These are phyloP conservation scores for Junonia oenone DNA, from an alignment of 2,888 invertebrate genomes.

Conservation along the genomic window DNA sequence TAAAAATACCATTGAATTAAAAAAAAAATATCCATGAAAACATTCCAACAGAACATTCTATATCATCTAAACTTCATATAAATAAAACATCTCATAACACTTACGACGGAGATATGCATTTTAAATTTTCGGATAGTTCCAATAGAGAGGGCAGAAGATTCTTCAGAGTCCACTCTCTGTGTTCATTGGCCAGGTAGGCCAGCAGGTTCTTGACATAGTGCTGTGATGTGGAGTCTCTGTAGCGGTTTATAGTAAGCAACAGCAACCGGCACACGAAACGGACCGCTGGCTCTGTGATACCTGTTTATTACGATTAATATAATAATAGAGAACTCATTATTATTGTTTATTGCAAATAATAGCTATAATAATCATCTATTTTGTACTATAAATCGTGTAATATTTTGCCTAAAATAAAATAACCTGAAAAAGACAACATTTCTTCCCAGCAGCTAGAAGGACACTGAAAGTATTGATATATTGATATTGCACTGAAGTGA, in stretches of 20 bases:
- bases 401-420: neutral
- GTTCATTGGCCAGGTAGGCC: constrained; percentile 80
- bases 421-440: neutral
- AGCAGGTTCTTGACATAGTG: constrained; percentile 86
- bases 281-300: constrained; percentile 87
- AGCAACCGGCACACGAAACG: constrained; percentile 89
- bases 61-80: too few species aligned
- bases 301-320: constrained; percentile 59
- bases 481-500: constrained; percentile 5
- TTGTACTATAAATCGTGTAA: neutral
- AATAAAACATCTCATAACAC: constrained; percentile 46
- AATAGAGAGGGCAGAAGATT: constrained; percentile 82
- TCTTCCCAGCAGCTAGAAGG: neutral
- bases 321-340: neutral
- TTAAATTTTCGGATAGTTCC: constrained; percentile 82
- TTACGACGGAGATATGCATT: constrained; percentile 84
- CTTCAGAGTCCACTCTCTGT: constrained; percentile 85
- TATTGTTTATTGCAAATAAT: neutral
- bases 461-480: neutral
- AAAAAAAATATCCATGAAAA: too few species aligned
- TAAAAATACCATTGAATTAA: too few species aligned
- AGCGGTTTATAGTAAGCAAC: constrained; percentile 87
- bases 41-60: too few species aligned
- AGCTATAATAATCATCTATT: neutral
- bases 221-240: constrained; percentile 89